Evolutionary conservation across 2,797 vertebrate species (phyloP), one percentile per base, ranked within the genome.

Genomic region (Tachyglossus aculeatus): DNA sequence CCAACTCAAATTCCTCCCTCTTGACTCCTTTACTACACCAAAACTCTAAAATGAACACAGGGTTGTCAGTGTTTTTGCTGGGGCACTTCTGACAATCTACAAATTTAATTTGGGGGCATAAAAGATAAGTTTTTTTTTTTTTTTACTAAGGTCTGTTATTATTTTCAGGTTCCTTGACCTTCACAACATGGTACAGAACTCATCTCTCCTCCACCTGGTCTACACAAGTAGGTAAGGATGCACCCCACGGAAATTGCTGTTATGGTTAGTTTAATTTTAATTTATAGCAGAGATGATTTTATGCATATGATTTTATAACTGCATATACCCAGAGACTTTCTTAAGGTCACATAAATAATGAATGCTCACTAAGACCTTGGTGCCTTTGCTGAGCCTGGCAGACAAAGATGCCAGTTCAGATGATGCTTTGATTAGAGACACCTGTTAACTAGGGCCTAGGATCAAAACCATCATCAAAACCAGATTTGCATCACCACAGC

Each of bases 301-400:
- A 87, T 87, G 85, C 85, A 85, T 83, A 85, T 87, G 82, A 87
- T 81, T 83, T 85, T 83, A 83, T 85, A 85, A 87, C 80, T 80
- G 76, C 41, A 52, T 11, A 56, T 15, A 85, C 71, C 68, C 70
- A 55, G 68, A 85, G 76, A 83, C 78, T 78, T n/a, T 80, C 62
- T 63, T 67, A 85, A 85, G 82, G 82, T 87, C 85, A 87, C 77
- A 85, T 83, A 87, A 83, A 87, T 85, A 85, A 85, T 85, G 87
- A 85, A 85, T 83, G 80, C 78, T 87, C 71, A 85, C 87, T 85
- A 87, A 74, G 82, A 71, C 68, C 32, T 40, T 71, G 56, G 62
- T 78, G 51, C 45, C 81, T 83, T 76, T 83, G 82, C 80, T 85
- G 78, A 85, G 85, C 83, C 71, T 71, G 62, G 74, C 71, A 80